Base-by-base conservation (phyloP, 2,113 vertebrate species). In the Ceyx melanurus region DNA sequence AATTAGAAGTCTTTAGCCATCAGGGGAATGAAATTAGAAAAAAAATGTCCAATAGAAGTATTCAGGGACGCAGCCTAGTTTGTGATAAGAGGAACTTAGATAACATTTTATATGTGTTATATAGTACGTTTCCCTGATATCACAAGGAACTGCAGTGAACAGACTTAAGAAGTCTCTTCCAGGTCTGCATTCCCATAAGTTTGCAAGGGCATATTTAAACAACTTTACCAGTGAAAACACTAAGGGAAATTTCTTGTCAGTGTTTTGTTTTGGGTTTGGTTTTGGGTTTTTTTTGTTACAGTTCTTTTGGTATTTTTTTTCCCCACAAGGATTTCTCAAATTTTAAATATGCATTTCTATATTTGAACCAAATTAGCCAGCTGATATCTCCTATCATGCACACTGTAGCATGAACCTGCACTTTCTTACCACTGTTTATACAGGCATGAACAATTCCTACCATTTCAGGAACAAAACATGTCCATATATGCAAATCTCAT, bases 401-500 rank as follows among this genome's bases (percentile, higher is more conserved):
- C 77, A 33, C 73, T 88, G 48, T 61, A 16, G 45, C 31, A n/a
- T 73, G 81, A 83, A 84, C 45, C 53, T 3, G 5, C 50, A 10
- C 45, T 85, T 89, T 76, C 70, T 50, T 81, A 73, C 48, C 37
- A 11, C 2, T 19, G 50, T 46, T 77, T 72, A 4, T 68, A 40
- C 61, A 78, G 56, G 22, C 58, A 66, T 3, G 60, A 79, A 35
- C 50, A 92, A 4, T 58, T 78, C 53, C 0, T 0, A 61, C 61
- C 53, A 58, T 57, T 62, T 46, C 26, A 82, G 29, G 83, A 88
- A 22, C 50, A 82, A 94, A 94, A 89, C 83, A 66, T 46, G 58
- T 82, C 90, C 88, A 70, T 85, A 51, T 89, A 93, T 82, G 78
- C 84, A 92, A 90, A 42, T 60, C 56, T 76, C 28, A 82, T 92